These are phyloP conservation scores for Cherax destructor DNA, from an alignment of 1,140 invertebrate genomes.

Conservation along the genomic window DNA sequence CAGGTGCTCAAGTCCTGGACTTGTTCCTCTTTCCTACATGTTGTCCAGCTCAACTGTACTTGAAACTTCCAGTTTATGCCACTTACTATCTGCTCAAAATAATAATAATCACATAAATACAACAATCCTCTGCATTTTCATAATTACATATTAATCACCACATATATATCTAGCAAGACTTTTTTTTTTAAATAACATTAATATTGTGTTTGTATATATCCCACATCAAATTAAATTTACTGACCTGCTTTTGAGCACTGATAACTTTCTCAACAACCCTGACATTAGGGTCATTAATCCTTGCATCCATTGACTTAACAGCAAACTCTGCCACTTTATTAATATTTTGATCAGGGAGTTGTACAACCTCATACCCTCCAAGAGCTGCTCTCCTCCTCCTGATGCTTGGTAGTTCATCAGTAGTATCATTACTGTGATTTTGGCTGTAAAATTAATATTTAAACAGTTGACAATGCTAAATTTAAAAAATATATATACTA, in stretches of 20 bases:
- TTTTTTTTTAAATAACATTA: neutral
- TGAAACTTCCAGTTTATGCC: no score
- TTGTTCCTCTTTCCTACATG: no score
- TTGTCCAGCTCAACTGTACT: no score
- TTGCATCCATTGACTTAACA: slow-evolving; percentile 25
- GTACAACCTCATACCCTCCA: neutral
- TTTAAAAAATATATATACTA: no score
- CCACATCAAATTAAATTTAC: neutral
- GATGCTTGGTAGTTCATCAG: neutral
- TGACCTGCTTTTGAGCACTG: slow-evolving; percentile 23
- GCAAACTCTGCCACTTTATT: slow-evolving; percentile 28
- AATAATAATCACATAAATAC: no score
- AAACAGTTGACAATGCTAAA: no score
- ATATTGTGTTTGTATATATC: neutral
- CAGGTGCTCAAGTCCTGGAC: no score
- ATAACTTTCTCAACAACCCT: slow-evolving; percentile 31
- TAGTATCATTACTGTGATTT: no score
- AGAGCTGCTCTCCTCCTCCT: slow-evolving; percentile 2
- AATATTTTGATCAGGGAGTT: slow-evolving; percentile 1
- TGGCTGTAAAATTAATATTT: neutral
- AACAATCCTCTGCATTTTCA: no score
- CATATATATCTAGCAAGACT: no score
- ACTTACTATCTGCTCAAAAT: no score
- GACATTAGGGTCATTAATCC: slow-evolving; percentile 16
- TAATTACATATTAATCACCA: no score